Evolutionary conservation across 2,888 invertebrate species (phyloP).

Genomic region (Lycophotia porphyrea): DNA sequence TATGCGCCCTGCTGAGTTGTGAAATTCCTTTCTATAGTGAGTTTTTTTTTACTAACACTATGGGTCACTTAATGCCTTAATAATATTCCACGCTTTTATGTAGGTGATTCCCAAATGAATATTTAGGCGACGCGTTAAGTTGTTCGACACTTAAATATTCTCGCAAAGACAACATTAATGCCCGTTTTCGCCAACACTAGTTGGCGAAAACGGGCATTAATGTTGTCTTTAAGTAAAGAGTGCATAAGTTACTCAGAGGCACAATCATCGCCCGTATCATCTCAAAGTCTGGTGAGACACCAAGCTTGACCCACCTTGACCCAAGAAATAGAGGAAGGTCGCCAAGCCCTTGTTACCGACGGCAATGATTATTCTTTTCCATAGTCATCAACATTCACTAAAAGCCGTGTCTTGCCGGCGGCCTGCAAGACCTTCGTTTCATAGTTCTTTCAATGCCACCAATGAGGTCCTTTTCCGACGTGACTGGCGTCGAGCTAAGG

Average conservation of each 20-base stretch:
- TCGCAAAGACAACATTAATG: too few species aligned
- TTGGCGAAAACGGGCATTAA: not conserved
- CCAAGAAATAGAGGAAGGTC: conserved; percentile 3
- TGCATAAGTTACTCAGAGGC: not conserved
- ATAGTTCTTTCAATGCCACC: not conserved
- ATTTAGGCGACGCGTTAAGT: not conserved
- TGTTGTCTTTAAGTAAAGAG: not conserved
- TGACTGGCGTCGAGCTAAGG: not conserved
- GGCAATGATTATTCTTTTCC: not conserved
- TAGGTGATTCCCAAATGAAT: not conserved
- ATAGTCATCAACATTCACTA: not conserved
- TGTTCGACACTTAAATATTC: not conserved
- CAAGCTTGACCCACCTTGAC: conserved; percentile 27
- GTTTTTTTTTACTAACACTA: not conserved
- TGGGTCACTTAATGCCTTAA: not conserved
- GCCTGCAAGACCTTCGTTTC: not conserved
- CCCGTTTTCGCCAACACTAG: too few species aligned
- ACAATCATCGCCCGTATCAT: not conserved
- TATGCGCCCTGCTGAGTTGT: conserved; percentile 7
- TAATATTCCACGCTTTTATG: not conserved
- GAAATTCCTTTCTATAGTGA: conserved; percentile 2
- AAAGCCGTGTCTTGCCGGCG: not conserved
- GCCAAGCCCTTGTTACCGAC: not conserved
- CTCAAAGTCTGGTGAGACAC: not conserved
- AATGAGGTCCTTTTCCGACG: not conserved